Evolutionary conservation across 2,888 invertebrate genomes (phyloP), one percentile per base, ranked within the genome.

Genomic region (Rhamphomyia laevipes): DNA sequence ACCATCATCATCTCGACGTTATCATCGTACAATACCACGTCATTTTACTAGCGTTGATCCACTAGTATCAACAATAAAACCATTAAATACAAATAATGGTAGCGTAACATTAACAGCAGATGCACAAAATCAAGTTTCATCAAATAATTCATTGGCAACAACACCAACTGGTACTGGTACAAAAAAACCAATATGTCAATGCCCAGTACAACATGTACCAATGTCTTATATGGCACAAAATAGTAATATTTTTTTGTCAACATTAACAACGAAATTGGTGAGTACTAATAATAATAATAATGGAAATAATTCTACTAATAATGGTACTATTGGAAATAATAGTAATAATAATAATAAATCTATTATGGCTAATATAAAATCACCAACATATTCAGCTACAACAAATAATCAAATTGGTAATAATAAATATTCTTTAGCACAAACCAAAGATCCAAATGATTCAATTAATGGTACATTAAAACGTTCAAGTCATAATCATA

Each of bases 21-120:
- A 68, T 56, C 71, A 71, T 62, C 67, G 71, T 42, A 71, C 71
- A 13, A 70, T 71, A 53, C 71, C 71, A 6, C 64, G 71, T 33
- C 70, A 71, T 51, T 70, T 70, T 54, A 66, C 70, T 3, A 35
- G n/a, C n/a, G 64, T 64, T 5, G 70, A 69, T 61, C 68, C 70
- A 1, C 44, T 58, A 37, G 53, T 52, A 15, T 16, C 49, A 45
- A 33, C 15, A 23, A n/a, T 33, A 37, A 45, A 27, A 31, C 10
- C 33, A 33, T 16, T 18, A 38, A 31, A 47, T 42, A 42, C 37
- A 45, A 35, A 38, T 48, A 4, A 41, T 42, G 17, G 45, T 17
- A 23, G 11, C 10, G 40, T 42, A 47, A 38, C 42, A 35, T 43
- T 48, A 51, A 48, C 18, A 44, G 46, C 27, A 52, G 53, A 44